A percentile compares a stretch with the other conserved stretches of the same genome.
Conservation (phyloP, 2,113 vertebrate species). For the Tetrax tetrax region DNA sequence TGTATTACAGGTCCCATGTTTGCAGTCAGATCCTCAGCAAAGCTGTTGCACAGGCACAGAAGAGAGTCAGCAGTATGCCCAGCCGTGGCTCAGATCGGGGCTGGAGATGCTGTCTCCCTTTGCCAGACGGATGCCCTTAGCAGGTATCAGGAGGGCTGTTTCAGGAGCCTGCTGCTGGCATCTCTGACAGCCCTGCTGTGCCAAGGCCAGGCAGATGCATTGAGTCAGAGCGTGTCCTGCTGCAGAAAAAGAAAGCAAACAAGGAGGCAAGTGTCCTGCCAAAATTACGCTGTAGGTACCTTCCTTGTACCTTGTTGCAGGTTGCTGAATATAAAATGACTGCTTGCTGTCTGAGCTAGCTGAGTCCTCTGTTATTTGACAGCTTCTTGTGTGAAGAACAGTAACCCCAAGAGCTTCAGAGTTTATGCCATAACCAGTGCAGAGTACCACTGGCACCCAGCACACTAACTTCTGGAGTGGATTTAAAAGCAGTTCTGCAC, state of each 20-base stretch:
- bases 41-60: not conserved
- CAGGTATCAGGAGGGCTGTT: not conserved
- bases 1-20: not conserved
- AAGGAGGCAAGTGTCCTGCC: not conserved
- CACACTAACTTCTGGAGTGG: not conserved
- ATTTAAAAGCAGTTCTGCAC: slow-evolving; percentile 6
- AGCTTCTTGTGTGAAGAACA: not conserved
- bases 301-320: not conserved
- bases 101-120: not conserved
- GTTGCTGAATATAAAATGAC: not conserved
- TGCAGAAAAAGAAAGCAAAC: not conserved
- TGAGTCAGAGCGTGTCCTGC: not conserved
- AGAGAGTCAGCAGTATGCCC: not conserved
- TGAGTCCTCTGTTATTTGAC: not conserved
- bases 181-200: not conserved
- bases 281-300: not conserved
- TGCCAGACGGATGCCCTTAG: not conserved
- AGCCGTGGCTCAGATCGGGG: not conserved
- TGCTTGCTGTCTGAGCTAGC: not conserved
- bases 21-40: not conserved
- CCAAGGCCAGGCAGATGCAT: not conserved
- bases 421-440: not conserved
- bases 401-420: not conserved
- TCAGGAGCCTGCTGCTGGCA: not conserved
- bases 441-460: not conserved